Evolutionary conservation across 2,113 vertebrate species (phyloP).

Genomic region (Archilochus colubris): DNA sequence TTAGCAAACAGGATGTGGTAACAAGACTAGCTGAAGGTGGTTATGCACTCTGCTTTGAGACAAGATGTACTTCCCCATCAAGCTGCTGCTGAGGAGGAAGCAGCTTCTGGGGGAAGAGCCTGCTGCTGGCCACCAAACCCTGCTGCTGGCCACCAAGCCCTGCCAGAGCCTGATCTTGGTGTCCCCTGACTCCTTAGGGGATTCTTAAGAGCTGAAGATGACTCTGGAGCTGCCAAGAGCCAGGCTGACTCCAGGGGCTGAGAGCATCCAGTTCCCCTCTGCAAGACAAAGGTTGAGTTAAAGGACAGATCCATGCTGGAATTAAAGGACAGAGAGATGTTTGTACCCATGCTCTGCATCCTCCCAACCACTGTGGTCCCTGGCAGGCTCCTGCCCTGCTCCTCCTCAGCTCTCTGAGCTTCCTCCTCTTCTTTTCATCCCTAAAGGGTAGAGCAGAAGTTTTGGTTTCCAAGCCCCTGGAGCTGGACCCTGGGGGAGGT

Average conservation of each 20-base stretch:
- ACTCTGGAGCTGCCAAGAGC: neutral
- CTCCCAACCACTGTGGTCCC: neutral
- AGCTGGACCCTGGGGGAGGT: neutral
- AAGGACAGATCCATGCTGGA: neutral
- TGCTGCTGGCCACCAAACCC: neutral
- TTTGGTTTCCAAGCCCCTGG: neutral
- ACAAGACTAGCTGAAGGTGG: conserved; percentile 43
- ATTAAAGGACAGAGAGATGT: neutral
- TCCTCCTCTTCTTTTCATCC: neutral
- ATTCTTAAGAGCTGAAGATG: conserved; percentile 30
- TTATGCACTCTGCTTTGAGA: neutral
- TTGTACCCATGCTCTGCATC: neutral
- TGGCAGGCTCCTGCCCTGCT: neutral
- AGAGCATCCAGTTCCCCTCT: neutral
- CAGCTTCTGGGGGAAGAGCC: conserved; percentile 35
- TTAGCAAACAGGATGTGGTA: conserved; percentile 70
- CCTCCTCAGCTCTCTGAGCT: neutral
- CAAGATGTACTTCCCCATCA: conserved; percentile 53
- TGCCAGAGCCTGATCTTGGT: conserved; percentile 7
- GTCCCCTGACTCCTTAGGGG: conserved; percentile 26
- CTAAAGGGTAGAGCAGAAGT: neutral
- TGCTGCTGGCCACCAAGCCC: neutral
- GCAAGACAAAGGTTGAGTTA: neutral
- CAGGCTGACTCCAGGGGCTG: neutral
- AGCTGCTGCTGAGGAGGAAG: conserved; percentile 56